phyloP scores from a whole-genome alignment of 2,113 vertebrate genomes.

The Eudyptes chrysolophus region DNA sequence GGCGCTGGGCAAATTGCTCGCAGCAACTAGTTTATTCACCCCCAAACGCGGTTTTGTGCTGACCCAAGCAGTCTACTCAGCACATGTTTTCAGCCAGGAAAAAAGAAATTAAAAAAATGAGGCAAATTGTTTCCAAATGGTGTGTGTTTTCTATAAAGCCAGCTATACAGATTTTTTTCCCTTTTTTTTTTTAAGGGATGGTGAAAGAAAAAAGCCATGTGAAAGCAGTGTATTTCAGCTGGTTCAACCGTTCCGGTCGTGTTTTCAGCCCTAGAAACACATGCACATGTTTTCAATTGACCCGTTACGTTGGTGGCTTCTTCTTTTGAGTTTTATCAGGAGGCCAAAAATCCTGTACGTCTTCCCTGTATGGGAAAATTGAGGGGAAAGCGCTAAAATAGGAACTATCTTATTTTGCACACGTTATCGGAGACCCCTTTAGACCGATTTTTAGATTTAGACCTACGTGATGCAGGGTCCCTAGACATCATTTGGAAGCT shows the following conservation, averaged over 20 bases:
- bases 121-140: conserved; percentile 33
- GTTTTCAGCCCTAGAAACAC: background rate
- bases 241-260: background rate
- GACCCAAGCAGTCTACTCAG: conserved; percentile 5
- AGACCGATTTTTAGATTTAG: background rate
- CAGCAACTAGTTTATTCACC: background rate
- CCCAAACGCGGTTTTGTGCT: background rate
- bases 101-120: background rate
- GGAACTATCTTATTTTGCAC: fast-evolving
- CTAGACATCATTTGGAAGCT: background rate
- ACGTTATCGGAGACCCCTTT: fast-evolving
- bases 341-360: background rate
- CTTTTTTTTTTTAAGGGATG: background rate
- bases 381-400: background rate
- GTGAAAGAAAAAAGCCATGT: background rate
- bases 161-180: background rate
- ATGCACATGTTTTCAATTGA: background rate
- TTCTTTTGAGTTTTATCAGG: background rate
- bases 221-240: background rate
- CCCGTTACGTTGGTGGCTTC: background rate
- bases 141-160: background rate
- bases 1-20: background rate
- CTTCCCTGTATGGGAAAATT: background rate
- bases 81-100: conserved; percentile 28
- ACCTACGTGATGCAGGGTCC: background rate